Evolutionary conservation across 2,888 invertebrate genomes (phyloP).

Genomic region (Prosopocoilus inquinatus): DNA sequence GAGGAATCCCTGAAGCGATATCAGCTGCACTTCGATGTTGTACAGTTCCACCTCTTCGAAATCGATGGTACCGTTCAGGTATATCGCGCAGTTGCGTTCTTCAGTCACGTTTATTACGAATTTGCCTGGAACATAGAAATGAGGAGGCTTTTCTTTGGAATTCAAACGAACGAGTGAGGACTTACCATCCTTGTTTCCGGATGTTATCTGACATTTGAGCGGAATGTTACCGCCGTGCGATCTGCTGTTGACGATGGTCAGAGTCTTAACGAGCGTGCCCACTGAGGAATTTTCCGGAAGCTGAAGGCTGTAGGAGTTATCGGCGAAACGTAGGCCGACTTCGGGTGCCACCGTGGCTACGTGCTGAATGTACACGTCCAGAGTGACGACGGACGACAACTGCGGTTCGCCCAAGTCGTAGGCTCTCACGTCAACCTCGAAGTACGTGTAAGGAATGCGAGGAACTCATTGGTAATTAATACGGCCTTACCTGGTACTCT

Average conservation of each 20-base stretch:
- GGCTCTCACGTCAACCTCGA: constrained; percentile 77
- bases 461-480: constrained; percentile 2
- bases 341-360: constrained; percentile 64
- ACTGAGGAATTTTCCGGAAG: constrained; percentile 74
- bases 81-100: constrained; percentile 80
- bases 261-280: constrained; percentile 64
- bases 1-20: constrained; percentile 77
- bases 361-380: constrained; percentile 81
- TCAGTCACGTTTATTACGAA: constrained; percentile 74
- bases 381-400: constrained; percentile 75
- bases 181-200: constrained; percentile 72
- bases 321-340: constrained; percentile 83
- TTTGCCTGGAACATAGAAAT: constrained; percentile 52
- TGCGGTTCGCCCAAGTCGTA: constrained; percentile 85
- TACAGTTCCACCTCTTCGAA: constrained; percentile 75
- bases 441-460: constrained; percentile 4
- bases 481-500: constrained; percentile 72
- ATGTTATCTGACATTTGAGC: constrained; percentile 75
- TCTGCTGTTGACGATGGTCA: constrained; percentile 73
- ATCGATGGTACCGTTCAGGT: constrained; percentile 72
- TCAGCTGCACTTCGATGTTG: constrained; percentile 71
- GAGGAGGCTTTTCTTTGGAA: background rate
- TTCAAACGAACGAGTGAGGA: no score
- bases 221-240: constrained; percentile 68
- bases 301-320: constrained; percentile 80